phyloP scores from a whole-genome alignment of 2,113 vertebrate genomes.

The Garra rufa region DNA sequence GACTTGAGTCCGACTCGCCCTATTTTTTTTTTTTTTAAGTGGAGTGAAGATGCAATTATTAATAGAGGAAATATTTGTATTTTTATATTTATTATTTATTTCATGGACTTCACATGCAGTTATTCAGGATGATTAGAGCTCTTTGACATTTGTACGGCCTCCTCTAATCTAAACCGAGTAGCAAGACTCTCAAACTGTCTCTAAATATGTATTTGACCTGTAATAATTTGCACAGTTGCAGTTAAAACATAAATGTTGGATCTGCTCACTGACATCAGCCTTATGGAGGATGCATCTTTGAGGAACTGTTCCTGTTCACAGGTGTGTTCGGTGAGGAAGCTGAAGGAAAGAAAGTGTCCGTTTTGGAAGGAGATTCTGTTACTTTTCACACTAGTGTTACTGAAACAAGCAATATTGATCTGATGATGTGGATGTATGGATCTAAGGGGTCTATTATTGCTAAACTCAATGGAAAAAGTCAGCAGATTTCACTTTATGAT shows the following conservation, averaged over 20 bases:
- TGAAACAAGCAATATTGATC: neutral
- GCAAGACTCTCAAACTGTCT: too few relatives aligned
- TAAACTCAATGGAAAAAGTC: neutral
- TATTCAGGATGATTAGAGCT: too few relatives aligned
- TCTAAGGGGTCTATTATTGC: neutral
- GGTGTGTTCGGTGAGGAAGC: neutral
- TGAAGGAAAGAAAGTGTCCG: neutral
- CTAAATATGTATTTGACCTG: neutral
- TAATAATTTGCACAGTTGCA: neutral
- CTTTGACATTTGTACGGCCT: too few relatives aligned
- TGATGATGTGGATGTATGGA: slow-evolving; percentile 12
- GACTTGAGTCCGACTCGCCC: too few relatives aligned
- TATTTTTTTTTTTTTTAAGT: too few relatives aligned
- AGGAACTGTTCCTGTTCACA: neutral
- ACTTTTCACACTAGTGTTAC: neutral
- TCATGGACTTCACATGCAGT: too few relatives aligned
- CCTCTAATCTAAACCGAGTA: too few relatives aligned
- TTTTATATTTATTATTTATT: too few relatives aligned
- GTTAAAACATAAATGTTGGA: neutral
- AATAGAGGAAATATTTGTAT: too few relatives aligned
- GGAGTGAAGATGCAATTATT: too few relatives aligned
- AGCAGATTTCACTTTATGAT: neutral
- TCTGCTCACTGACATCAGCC: neutral
- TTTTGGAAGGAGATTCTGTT: neutral
- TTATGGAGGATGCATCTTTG: neutral